Percentiles rank a stretch among this genome's conserved stretches.
Conservation (phyloP, 2,888 invertebrate genomes). For the Euphydryas editha region DNA sequence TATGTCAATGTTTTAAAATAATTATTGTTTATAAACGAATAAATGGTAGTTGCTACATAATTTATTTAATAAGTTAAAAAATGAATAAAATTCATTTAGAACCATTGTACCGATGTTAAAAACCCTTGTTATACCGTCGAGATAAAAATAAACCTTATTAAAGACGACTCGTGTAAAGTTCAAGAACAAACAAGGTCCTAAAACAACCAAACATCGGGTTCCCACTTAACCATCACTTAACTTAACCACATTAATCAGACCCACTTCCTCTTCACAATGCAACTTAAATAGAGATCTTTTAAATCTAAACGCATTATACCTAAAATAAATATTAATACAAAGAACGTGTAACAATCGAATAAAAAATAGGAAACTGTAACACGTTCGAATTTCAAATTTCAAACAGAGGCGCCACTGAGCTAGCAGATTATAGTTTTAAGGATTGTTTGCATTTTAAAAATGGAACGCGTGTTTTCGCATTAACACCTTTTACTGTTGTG, state of each 20-base stretch:
- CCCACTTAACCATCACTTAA: constrained; percentile 79
- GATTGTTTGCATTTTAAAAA: constrained; percentile 74
- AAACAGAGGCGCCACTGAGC: constrained; percentile 67
- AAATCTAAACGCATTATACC: constrained; percentile 63
- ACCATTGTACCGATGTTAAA: constrained; percentile 14
- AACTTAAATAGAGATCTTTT: constrained; percentile 51
- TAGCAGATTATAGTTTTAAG: constrained; percentile 75
- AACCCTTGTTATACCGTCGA: constrained; percentile 39
- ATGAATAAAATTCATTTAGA: constrained; percentile 9
- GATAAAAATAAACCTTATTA: constrained; percentile 75
- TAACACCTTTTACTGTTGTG: constrained; percentile 80
- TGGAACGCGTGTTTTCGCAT: constrained; percentile 73
- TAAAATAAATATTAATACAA: constrained; percentile 67
- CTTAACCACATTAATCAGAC: constrained; percentile 62
- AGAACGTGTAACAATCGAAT: constrained; percentile 73
- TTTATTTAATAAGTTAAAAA: no score
- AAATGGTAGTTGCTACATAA: background rate
- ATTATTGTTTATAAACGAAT: no score
- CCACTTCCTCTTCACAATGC: constrained; percentile 47
- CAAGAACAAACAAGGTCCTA: constrained; percentile 74
- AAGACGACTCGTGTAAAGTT: constrained; percentile 70
- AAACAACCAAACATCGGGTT: constrained; percentile 78
- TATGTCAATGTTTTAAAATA: background rate
- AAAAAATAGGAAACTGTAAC: constrained; percentile 63
- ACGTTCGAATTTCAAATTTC: constrained; percentile 61